Base-by-base conservation (phyloP, 2,888 invertebrate genomes). In the Drosophila mayaguana region DNA sequence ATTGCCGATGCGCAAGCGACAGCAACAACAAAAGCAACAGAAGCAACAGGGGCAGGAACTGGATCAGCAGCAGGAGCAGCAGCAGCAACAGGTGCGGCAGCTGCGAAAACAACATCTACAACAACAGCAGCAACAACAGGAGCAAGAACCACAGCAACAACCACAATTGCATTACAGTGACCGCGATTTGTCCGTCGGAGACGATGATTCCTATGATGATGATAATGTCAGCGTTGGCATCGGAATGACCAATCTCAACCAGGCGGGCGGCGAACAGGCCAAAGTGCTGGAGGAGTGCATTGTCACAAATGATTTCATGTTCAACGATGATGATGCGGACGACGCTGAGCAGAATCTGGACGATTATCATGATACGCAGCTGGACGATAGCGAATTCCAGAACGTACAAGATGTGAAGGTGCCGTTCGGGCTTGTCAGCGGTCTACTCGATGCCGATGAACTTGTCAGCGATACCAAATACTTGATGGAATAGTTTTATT, bases 271-370 rank as follows among this genome's bases (percentile, higher is more conserved):
- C 0, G 81, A 83, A 8, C 78, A 83, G 50, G 50, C 73, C 25
- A 86, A 86, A 50, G 83, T 85, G 0, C 48, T 86, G 25, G 90
- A 90, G 55, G 91, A 91, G 45, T 88, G 90, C 63, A 87, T 91
- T 53, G 89, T 86, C n/a, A 84, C 83, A 8, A 83, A 86, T 18
- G 87, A 91, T 66, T 87, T 86, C 20, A 89, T 89, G 77, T 86
- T 86, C 12, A 76, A 82, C 55, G 81, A 83, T 14, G 81, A 85
- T 16, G 81, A 81, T 18, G 65, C 53, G 2, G 73, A 72, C 2
- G 68, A 72, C 8, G n/a, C 50, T 25, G 60, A 65, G 12, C 72
- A 64, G 34, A 61, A 61, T 8, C 22, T 76, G 38, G 66, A 69
- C 9, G 68, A 64, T 12, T 50, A 88, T 32, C 63, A 56, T 1